These are phyloP conservation scores for Helicolenus hilgendorfi DNA, from an alignment of 2,797 vertebrate genomes.

Conservation along the genomic window DNA sequence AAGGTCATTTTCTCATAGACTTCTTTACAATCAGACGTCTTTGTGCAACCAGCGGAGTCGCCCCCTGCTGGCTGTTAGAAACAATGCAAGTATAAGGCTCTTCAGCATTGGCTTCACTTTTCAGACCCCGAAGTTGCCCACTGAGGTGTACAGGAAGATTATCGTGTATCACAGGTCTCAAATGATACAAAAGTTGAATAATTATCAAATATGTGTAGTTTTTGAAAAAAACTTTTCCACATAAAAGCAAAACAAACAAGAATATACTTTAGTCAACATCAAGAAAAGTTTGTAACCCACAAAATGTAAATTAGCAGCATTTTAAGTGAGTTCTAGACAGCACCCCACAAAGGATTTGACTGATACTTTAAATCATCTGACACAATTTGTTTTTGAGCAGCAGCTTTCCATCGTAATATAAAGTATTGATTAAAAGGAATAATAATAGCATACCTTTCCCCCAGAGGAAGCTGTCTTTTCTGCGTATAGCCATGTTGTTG, in stretches of 20 bases:
- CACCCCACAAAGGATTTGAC: background rate
- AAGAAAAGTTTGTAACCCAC: background rate
- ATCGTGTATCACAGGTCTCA: background rate
- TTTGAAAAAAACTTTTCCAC: background rate
- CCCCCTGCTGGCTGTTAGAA: too few species aligned
- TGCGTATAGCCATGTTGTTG: conserved; percentile 82
- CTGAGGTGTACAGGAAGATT: background rate
- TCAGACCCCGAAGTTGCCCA: too few species aligned
- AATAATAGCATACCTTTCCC: conserved; percentile 82
- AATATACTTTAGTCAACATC: background rate
- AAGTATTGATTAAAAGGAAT: background rate
- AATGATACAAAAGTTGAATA: background rate
- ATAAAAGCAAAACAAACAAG: background rate
- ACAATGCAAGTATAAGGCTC: too few species aligned
- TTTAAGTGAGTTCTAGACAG: background rate
- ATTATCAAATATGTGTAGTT: background rate
- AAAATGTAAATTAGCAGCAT: background rate
- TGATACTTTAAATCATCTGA: background rate
- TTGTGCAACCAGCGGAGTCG: too few species aligned
- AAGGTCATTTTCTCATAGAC: too few species aligned
- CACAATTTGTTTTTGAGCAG: background rate
- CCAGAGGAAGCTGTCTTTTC: conserved; percentile 91
- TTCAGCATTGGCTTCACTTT: too few species aligned
- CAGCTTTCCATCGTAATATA: background rate
- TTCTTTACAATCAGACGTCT: too few species aligned